Evolutionary conservation across 1,140 invertebrate species (phyloP), one percentile per base, ranked within the genome.

Genomic region (Platyura marginata): DNA sequence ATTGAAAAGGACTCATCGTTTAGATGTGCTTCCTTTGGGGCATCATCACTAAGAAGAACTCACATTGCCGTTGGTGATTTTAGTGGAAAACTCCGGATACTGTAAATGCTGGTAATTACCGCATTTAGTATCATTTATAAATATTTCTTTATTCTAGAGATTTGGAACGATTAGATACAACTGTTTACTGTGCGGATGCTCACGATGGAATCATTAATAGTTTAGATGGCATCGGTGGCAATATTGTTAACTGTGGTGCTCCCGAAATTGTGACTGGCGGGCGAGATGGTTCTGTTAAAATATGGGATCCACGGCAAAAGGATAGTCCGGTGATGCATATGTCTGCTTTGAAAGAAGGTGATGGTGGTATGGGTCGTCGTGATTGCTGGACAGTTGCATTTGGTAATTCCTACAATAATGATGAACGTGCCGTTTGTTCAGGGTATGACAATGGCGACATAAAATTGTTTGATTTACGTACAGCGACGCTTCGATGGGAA

Each of bases 401-500:
- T 55, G 88, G 87, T 2, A 82, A 96, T 66, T 81, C 86, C 0
- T 90, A 79, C 54, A 90, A 83, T 57, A 72, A 77, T 18, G 70
- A 83, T 23, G 90, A 96, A 52, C 67, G 91, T 43, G 69, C 85
- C 43, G 75, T 96, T 1, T 79, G 76, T 45, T 81, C 90, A 32
- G 93, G 92, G 3, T 97, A 94, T 61, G 92, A 97, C 55, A 97
- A 96, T 66, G 93, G 93, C 0, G 93, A 97, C 61, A 62, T 97
- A 0, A 96, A 96, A 67, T 72, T 96, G 59, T 96, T 93, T 62
- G 90, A 96, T 66, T 64, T 97, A n/a, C 72, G 76, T 49, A 74
- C 71, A 11, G 88, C 94, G 79, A 66, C 71, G 4, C 54, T 94
- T 1, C 65, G 75, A 50, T 96, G 90, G 90, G 89, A 95, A 59